phyloP scores from a whole-genome alignment of 1,140 invertebrate genomes.

The Popillia japonica region DNA sequence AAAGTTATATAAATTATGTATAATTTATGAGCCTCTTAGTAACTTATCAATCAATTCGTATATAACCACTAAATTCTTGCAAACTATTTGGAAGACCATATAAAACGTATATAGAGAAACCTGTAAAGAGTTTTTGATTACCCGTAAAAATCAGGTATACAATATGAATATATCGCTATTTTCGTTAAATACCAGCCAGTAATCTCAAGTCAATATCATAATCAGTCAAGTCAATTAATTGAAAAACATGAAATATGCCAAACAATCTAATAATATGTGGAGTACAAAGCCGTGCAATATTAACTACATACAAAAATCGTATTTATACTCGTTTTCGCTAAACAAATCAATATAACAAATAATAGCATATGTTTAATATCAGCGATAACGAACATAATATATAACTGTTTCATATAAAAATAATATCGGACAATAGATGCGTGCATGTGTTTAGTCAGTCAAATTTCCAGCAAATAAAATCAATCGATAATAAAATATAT shows the following conservation, averaged over 20 bases:
- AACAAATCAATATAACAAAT: neutral
- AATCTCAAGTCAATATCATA: neutral
- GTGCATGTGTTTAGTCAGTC: neutral
- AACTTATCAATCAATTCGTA: slow-evolving; percentile 38
- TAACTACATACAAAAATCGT: neutral
- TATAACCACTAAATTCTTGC: slow-evolving; percentile 42
- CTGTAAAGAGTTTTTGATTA: slow-evolving; percentile 46
- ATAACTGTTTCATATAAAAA: neutral
- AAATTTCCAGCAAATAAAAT: neutral
- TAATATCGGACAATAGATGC: neutral
- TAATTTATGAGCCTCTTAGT: neutral
- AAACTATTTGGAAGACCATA: slow-evolving; percentile 49
- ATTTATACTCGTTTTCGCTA: neutral
- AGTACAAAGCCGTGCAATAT: slow-evolving; percentile 10
- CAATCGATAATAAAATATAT: too few relatives aligned
- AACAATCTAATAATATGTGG: neutral
- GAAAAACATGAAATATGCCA: neutral
- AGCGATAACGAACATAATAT: neutral
- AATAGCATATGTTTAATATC: neutral
- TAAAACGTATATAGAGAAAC: slow-evolving; percentile 47
- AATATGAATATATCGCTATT: neutral
- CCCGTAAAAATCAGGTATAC: neutral
- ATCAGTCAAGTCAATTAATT: neutral
- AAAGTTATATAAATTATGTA: neutral
- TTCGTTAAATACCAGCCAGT: neutral